Evolutionary conservation across 2,888 invertebrate species (phyloP).

Genomic region (Tachystola acroxantha): DNA sequence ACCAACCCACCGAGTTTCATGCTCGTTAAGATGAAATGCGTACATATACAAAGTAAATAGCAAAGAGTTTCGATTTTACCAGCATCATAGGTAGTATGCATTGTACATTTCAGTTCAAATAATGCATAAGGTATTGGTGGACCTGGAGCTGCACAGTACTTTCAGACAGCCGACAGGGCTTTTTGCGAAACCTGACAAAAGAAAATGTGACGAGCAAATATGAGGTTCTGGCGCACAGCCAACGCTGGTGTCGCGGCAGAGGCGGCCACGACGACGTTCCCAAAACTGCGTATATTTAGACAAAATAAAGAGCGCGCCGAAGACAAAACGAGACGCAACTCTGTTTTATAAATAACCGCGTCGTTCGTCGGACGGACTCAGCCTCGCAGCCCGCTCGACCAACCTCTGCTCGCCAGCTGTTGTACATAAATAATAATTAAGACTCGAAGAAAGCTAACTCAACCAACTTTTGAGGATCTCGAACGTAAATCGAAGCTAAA

Average conservation of each 20-base stretch:
- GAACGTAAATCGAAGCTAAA: constrained; percentile 11
- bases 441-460: constrained; percentile 63
- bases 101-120: too few relatives aligned
- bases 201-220: constrained; percentile 58
- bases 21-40: constrained; percentile 12
- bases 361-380: constrained; percentile 72
- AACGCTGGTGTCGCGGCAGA: constrained; percentile 64
- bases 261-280: constrained; percentile 70
- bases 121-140: too few relatives aligned
- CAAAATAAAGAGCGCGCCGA: constrained; percentile 77
- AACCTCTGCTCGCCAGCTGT: constrained; percentile 74
- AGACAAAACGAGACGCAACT: constrained; percentile 78
- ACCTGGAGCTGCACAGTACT: too few relatives aligned
- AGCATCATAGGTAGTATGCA: too few relatives aligned
- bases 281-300: constrained; percentile 79
- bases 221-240: constrained; percentile 61
- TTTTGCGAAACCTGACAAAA: constrained; percentile 45
- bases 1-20: constrained; percentile 20
- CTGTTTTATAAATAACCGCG: constrained; percentile 76
- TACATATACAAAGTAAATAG: not conserved
- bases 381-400: constrained; percentile 50
- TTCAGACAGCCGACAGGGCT: constrained; percentile 8
- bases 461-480: constrained; percentile 34
- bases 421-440: constrained; percentile 77
- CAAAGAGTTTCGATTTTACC: too few relatives aligned